phyloP scores from a whole-genome alignment of 2,888 invertebrate species.

The Fabriciana adippe region DNA sequence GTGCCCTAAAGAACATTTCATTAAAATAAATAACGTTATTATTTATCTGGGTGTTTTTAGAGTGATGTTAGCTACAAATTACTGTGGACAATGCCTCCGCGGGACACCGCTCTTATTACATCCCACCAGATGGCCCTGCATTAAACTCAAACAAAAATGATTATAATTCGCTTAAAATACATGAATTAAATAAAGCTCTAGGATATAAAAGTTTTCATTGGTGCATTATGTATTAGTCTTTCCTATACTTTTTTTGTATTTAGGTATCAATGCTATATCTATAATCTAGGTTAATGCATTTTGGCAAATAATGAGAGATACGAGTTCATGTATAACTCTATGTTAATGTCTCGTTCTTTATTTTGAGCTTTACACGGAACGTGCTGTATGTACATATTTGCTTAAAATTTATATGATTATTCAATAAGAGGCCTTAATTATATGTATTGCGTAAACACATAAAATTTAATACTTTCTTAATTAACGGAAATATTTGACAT shows the following conservation, averaged over 20 bases:
- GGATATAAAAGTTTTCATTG: not conserved
- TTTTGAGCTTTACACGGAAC: too few species aligned
- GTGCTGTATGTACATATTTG: too few species aligned
- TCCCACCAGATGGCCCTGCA: slow-evolving; percentile 71
- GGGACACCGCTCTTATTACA: slow-evolving; percentile 70
- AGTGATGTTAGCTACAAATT: slow-evolving; percentile 78
- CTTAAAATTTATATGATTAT: too few species aligned
- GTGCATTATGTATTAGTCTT: not conserved
- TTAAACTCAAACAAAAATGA: slow-evolving; percentile 53
- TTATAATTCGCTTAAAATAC: slow-evolving; percentile 46
- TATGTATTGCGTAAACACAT: too few species aligned
- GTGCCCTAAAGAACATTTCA: slow-evolving; percentile 50
- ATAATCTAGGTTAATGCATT: too few species aligned
- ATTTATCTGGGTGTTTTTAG: slow-evolving; percentile 70
- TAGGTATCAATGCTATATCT: not conserved
- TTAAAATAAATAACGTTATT: slow-evolving; percentile 77
- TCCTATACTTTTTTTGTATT: not conserved
- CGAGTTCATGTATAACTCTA: too few species aligned
- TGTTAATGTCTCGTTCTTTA: too few species aligned
- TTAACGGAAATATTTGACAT: too few species aligned
- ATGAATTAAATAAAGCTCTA: slow-evolving; percentile 31
- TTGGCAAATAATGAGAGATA: too few species aligned
- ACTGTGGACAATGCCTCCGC: slow-evolving; percentile 74
- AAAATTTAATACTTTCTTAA: too few species aligned
- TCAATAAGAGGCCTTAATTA: too few species aligned